Base-by-base conservation (phyloP, 1,140 invertebrate genomes). In the Spodoptera frugiperda region DNA sequence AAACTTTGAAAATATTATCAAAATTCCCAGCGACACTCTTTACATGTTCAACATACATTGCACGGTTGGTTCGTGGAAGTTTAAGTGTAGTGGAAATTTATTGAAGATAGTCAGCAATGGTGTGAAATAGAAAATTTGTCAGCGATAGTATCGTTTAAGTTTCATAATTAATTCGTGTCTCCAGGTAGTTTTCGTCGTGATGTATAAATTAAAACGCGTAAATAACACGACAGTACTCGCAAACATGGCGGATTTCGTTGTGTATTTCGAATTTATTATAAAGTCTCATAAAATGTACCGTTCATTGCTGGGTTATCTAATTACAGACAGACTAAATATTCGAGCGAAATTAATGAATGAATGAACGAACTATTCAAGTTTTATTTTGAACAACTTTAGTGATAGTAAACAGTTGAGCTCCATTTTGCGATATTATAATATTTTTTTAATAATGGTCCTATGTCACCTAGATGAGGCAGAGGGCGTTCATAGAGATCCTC, bases 181-280 rank as follows among this genome's bases (percentile, higher is more conserved):
- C 17, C 10, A 65, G 61, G 39, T 48, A 65, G 44, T 65, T 65
- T 44, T 10, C 10, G 61, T 46, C 39, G 33, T 65, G 44, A 48
- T 48, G 39, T 48, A 65, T 65, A 65, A 65, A 65, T 65, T 65
- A 48, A 65, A 65, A 65, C 61, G 39, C 61, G 61, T 65, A 65
- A 65, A 65, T 65, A 65, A 65, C 61, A 65, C 61, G 61, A 65
- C 61, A 65, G 15, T 65, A 39, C 39, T 65, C 61, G 30, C 39
- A 65, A 65, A 65, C 19, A 65, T 46, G 10, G 61, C 14, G 61
- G 46, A 65, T 48, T 65, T 48, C 6, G 39, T 48, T n/a, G 8
- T 19, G 33, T 65, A n/a, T 65, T 65, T 48, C 44, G 61, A 65
- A 48, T 65, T 46, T 48, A 65, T 65, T 11, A 65, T 48, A 63